phyloP scores from a whole-genome alignment of 1,140 invertebrate genomes.

The Eumeta japonica region DNA sequence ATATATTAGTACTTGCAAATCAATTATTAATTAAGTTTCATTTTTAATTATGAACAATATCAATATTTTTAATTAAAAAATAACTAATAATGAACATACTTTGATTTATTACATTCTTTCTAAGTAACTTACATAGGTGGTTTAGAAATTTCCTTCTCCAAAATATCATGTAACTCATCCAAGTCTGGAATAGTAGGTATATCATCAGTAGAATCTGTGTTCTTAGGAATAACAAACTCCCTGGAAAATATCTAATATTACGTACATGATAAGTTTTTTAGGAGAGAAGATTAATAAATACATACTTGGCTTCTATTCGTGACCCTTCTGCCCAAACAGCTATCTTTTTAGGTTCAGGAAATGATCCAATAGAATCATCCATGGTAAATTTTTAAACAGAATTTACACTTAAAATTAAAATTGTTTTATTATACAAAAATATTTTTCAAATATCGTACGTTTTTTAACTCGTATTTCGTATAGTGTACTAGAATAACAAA shows the following conservation, averaged over 20 bases:
- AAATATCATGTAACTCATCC: slow-evolving; percentile 44
- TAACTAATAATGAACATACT: too few species aligned
- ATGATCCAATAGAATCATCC: background rate
- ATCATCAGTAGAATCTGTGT: slow-evolving; percentile 39
- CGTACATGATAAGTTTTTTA: too few species aligned
- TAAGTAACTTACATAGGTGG: slow-evolving; percentile 39
- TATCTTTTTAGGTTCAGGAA: slow-evolving; percentile 39
- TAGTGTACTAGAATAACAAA: too few species aligned
- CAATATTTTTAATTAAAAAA: too few species aligned
- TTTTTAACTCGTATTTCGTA: too few species aligned
- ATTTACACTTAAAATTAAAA: too few species aligned
- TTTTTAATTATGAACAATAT: too few species aligned
- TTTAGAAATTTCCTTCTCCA: slow-evolving; percentile 43
- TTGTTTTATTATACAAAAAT: too few species aligned
- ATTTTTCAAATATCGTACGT: too few species aligned
- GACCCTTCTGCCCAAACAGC: slow-evolving; percentile 48
- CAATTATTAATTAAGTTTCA: background rate
- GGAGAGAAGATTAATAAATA: background rate
- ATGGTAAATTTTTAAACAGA: too few species aligned
- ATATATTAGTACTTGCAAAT: slow-evolving; percentile 1
- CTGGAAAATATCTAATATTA: slow-evolving; percentile 23
- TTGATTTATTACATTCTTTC: too few species aligned
- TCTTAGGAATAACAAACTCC: slow-evolving; percentile 42
- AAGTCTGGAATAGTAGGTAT: slow-evolving; percentile 48
- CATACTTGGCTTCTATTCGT: slow-evolving; percentile 38